Evolutionary conservation across 2,113 vertebrate genomes (phyloP).

Genomic region (Pedetes capensis): DNA sequence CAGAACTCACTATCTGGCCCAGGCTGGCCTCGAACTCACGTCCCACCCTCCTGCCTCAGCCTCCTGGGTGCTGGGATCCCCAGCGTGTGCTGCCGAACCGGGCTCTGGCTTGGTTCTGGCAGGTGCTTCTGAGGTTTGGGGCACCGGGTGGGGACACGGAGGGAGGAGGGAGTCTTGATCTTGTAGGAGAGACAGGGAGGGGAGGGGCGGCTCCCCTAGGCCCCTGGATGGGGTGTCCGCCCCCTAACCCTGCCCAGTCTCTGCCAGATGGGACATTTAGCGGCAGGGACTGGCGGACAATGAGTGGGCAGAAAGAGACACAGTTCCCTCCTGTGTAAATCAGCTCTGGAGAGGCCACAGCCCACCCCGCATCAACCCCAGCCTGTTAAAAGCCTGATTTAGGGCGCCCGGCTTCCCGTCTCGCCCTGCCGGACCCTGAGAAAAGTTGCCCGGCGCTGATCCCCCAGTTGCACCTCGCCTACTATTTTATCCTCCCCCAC

Average conservation of each 20-base stretch:
- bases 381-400: conserved; percentile 51
- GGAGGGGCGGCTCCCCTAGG: too few relatives aligned
- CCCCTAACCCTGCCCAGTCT: neutral
- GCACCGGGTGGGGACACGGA: too few relatives aligned
- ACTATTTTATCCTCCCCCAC: too few relatives aligned
- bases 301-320: conserved; percentile 40
- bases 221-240: neutral
- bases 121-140: neutral
- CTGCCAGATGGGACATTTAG: conserved; percentile 46
- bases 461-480: too few relatives aligned
- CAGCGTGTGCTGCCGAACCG: too few relatives aligned
- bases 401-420: too few relatives aligned
- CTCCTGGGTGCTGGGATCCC: too few relatives aligned
- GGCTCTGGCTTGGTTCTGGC: neutral
- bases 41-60: neutral
- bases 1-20: neutral
- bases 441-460: too few relatives aligned
- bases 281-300: conserved; percentile 24
- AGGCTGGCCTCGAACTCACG: neutral
- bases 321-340: conserved; percentile 44
- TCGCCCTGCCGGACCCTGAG: too few relatives aligned
- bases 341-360: neutral
- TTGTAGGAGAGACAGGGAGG: too few relatives aligned
- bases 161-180: neutral
- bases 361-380: neutral